Evolutionary conservation across 2,113 vertebrate species (phyloP), one percentile per base, ranked within the genome.

Genomic region (Smithornis capensis): DNA sequence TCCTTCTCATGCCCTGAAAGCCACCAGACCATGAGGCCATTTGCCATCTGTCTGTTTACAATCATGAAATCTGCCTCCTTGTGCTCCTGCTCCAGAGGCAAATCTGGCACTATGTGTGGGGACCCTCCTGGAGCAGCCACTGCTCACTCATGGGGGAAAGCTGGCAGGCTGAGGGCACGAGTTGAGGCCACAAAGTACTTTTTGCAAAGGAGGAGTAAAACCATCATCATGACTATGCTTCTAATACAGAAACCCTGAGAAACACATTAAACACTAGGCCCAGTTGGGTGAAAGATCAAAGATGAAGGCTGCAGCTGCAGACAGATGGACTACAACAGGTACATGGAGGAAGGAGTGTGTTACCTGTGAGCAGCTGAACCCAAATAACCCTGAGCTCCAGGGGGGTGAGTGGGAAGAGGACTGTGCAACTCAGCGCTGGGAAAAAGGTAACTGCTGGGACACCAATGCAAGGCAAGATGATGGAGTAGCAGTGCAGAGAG

Each of bases 281-380:
- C 19, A 50, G 29, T 6, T 68, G 47, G n/a, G 49, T 45, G 50
- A 25, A 60, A 59, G 52, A 38, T 40, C 14, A 2, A 64, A 57
- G 49, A 27, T 33, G 15, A 64, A 64, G 25, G 52, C 45, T 79
- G 57, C 19, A 52, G 59, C 64, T 89, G 50, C 42, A 52, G 60
- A 47, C 55, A 71, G 44, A 45, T 1, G 1, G 15, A n/a, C 33
- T 17, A 8, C 65, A 71, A 59, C 12, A 29, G 10, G 17, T 14
- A 23, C 0, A 0, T 14, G n/a, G 40, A 67, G 3, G 15, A 65
- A 50, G 42, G 29, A 37, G 23, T 1, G 6, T 19, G 17, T 8
- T 9, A 53, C 18, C 45, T 3, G 1, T 9, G 21, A 60, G 37
- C 0, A 60, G 67, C 27, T 28, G 19, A 89, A 40, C 29, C 64